A percentile compares a stretch with the other conserved stretches of the same genome.
Conservation (phyloP, 1,140 invertebrate genomes). For the Apis florea region DNA sequence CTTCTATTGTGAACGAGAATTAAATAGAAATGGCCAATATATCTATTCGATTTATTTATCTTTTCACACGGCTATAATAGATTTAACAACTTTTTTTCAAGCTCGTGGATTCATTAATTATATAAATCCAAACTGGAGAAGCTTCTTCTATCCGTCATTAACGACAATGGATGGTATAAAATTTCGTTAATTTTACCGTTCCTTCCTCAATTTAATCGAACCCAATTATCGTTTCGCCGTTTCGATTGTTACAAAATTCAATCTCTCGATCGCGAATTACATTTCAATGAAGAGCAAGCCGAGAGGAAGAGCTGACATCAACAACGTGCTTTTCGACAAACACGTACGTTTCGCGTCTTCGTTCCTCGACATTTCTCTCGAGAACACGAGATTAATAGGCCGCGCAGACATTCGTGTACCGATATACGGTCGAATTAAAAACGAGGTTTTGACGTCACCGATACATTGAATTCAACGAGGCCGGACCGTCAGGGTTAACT, state of each 20-base stretch:
- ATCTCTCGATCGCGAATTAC: not conserved
- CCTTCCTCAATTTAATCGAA: too few relatives aligned
- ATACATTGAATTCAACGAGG: slow-evolving; percentile 71
- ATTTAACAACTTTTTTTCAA: too few relatives aligned
- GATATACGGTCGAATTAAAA: slow-evolving; percentile 64
- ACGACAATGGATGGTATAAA: too few relatives aligned
- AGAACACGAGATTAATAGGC: slow-evolving; percentile 23
- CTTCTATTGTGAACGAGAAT: too few relatives aligned
- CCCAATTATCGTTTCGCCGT: not conserved
- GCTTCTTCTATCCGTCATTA: not conserved
- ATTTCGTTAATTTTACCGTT: too few relatives aligned
- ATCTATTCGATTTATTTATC: too few relatives aligned
- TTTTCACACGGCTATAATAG: too few relatives aligned
- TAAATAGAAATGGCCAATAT: too few relatives aligned
- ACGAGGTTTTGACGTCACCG: slow-evolving; percentile 71
- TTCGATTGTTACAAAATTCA: not conserved
- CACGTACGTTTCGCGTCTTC: not conserved
- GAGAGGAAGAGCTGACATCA: not conserved
- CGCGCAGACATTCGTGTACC: slow-evolving; percentile 48
- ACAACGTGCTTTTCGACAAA: not conserved
- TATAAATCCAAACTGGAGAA: too few relatives aligned
- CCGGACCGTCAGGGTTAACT: slow-evolving; percentile 66
- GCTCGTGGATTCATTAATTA: too few relatives aligned
- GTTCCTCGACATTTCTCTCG: slow-evolving; percentile 12
- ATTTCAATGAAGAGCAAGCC: not conserved